phyloP scores from a whole-genome alignment of 2,113 vertebrate genomes.

The Catharus bicknelli region DNA sequence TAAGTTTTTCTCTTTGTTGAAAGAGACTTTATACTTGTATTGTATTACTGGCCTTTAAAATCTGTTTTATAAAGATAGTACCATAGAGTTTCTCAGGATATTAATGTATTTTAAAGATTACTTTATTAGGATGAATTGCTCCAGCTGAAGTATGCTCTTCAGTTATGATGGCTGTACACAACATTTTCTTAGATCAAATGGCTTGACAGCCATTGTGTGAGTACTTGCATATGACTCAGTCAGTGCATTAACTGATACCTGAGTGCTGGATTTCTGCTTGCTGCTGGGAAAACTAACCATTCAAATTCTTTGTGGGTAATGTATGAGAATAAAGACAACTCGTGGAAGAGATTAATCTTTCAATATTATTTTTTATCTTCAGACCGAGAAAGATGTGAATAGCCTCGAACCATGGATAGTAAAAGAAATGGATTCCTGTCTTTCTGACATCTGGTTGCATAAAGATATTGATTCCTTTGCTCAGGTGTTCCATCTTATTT shows the following conservation, averaged over 20 bases:
- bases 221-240: not conserved
- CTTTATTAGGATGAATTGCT: not conserved
- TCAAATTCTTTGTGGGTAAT: not conserved
- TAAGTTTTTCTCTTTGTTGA: slow-evolving; percentile 45
- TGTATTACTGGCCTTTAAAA: not conserved
- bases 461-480: slow-evolving; percentile 85
- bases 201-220: not conserved
- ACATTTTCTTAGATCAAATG: not conserved
- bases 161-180: not conserved
- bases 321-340: not conserved
- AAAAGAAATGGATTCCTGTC: slow-evolving; percentile 92
- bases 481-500: slow-evolving; percentile 91
- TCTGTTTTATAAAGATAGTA: not conserved
- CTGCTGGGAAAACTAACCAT: not conserved
- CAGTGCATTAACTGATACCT: not conserved
- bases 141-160: not conserved
- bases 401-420: slow-evolving; percentile 86
- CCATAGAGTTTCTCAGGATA: not conserved
- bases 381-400: slow-evolving; percentile 82
- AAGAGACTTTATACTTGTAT: not conserved
- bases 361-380: not conserved
- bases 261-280: not conserved
- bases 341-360: not conserved
- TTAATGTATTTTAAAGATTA: rapidly evolving
- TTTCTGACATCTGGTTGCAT: slow-evolving; percentile 87